Conservation (phyloP, 2,888 invertebrate species). For the Altica lythri region DNA sequence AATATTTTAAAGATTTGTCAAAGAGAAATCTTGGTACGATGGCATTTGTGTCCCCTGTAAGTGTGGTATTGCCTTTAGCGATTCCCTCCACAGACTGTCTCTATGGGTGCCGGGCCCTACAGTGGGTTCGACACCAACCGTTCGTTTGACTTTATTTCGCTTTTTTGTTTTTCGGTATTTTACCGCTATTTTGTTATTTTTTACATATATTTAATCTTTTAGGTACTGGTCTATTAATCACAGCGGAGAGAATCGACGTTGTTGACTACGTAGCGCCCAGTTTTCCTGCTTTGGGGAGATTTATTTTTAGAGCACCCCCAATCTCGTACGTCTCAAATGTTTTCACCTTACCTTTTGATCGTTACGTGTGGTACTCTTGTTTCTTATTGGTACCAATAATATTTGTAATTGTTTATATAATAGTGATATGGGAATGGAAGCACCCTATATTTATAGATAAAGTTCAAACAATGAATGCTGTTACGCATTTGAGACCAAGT, state of each 20-base stretch:
- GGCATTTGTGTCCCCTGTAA: too few relatives aligned
- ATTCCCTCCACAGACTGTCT: too few relatives aligned
- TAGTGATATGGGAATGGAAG: constrained; percentile 49
- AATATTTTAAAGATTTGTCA: too few relatives aligned
- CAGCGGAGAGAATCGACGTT: constrained; percentile 48
- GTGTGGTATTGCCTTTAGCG: too few relatives aligned
- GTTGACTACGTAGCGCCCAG: constrained; percentile 65
- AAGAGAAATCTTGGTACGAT: too few relatives aligned
- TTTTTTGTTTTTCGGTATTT: too few relatives aligned
- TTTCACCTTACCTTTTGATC: constrained; percentile 68
- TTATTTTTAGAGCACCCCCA: constrained; percentile 70
- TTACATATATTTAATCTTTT: constrained; percentile 25
- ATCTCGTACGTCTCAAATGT: constrained; percentile 69
- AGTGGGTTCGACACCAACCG: too few relatives aligned
- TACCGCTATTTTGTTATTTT: background rate
- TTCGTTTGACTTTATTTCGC: background rate
- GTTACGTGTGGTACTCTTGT: constrained; percentile 66
- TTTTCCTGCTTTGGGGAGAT: constrained; percentile 60
- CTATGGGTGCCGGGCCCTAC: too few relatives aligned
- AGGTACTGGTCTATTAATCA: constrained; percentile 57
- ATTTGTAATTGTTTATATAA: constrained; percentile 44
- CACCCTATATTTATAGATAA: constrained; percentile 38
- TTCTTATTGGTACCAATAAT: constrained; percentile 56
- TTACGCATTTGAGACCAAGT: constrained; percentile 37
- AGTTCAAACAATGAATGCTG: constrained; percentile 10